Evolutionary conservation across 2,113 vertebrate genomes (phyloP), one percentile per base, ranked within the genome.

Genomic region (Corythoichthys haematopterus): DNA sequence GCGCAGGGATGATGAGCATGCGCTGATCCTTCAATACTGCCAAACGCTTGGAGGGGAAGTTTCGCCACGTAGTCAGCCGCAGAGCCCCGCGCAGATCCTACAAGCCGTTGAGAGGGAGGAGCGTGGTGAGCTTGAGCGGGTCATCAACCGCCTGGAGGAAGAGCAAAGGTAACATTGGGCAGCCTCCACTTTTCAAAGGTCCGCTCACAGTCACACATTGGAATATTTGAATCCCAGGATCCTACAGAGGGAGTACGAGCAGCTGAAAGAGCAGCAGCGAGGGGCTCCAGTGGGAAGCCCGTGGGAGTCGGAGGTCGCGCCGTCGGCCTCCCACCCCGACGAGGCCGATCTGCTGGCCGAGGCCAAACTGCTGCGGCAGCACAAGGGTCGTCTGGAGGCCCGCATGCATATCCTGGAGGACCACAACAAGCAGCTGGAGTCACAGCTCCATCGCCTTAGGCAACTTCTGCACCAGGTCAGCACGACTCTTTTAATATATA

Each of bases 361-460:
- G 80, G 95, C 96, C 0, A 98, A 96, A 69, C 93, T 98, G 46
- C 92, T 99, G 8, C 90, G 96, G 71, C 95, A 98, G 71, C 96
- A 99, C 87, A 99, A 98, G 84, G 95, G 97, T 7, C 94, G 95
- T 0, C 89, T 98, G 71, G 97, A 99, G 85, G 95, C 93, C 0
- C 94, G 96, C 83, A 99, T 99, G 96, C 95, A 96, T 82, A 97
- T 98, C 77, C 72, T 98, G 77, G 97, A 98, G 91, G 96, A 98
- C 79, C 97, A 99, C 85, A 99, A 99, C 82, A 97, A 95, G 62
- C 96, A 98, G 55, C 16, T 99, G 84, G 97, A 99, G 88, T 98
- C 96, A 40, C 97, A 99, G 87, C 94, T 99, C 36, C 94, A 94
- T 64, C 92, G 96, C 35, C 93, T 99, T 16, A 90, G 97, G 43